Evolutionary conservation across 2,797 vertebrate species (phyloP).

Genomic region (Hirundo rustica): DNA sequence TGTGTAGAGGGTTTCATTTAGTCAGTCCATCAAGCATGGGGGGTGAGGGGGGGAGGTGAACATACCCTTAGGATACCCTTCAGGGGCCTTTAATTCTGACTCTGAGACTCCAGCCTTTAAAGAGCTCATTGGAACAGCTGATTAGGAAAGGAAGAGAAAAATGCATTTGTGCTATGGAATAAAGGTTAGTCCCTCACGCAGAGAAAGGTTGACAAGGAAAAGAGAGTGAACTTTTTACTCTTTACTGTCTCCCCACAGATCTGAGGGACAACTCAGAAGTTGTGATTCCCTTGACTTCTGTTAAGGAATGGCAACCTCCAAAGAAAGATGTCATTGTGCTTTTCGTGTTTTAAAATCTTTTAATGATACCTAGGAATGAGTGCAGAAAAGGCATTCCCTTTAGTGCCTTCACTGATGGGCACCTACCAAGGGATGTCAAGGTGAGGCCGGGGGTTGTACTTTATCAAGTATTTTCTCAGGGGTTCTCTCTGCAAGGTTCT

Average conservation of each 20-base stretch:
- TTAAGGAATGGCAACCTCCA: not conserved
- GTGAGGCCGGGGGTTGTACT: not conserved
- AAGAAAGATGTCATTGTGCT: not conserved
- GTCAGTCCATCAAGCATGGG: not conserved
- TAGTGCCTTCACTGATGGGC: not conserved
- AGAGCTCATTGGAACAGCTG: not conserved
- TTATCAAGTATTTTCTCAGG: not conserved
- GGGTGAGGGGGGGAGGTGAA: not conserved
- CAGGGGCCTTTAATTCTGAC: not conserved
- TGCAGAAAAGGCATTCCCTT: not conserved
- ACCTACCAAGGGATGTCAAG: not conserved
- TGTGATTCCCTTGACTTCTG: not conserved
- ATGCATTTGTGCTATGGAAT: not conserved
- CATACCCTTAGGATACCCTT: not conserved
- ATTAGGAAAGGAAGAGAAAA: not conserved
- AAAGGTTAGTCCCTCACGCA: not conserved
- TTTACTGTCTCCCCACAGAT: not conserved
- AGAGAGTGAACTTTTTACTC: not conserved
- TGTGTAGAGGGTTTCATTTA: not conserved
- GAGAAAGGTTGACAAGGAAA: not conserved
- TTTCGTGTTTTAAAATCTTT: not conserved
- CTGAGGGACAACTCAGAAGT: not conserved
- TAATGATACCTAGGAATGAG: not conserved
- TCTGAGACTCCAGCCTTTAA: not conserved
- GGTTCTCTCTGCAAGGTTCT: not conserved